Base-by-base conservation (phyloP, 23 tunicate species). In the Ascidia mentula region DNA sequence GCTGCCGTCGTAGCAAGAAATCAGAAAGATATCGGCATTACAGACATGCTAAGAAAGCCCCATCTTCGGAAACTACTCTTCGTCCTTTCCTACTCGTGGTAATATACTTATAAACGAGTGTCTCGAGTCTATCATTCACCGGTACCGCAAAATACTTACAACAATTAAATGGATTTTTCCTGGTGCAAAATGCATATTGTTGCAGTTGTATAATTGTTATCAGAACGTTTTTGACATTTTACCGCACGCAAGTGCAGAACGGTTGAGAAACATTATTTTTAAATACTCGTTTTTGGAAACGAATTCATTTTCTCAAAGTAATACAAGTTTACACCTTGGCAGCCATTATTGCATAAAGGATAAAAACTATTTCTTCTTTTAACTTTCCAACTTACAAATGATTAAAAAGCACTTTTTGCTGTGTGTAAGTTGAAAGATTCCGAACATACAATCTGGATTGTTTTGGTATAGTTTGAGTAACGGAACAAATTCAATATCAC, bases 41-140 rank as follows among this genome's bases (percentile, higher is more conserved):
- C 39, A 17, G 39, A 71, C 74, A 71, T 36, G 6, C 13, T 71
- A 17, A 28, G 38, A 7, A 33, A 28, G 5, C 39, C 74, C 3
- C 39, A 34, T 18, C 74, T 71, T 3, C 24, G 74, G 32, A 33
- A 33, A 36, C 30, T 34, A 36, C 31, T 36, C 34, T 34, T 71
- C 32, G 74, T 71, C n/a, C 32, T 71, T 35, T 20, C 74, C 13
- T 71, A 71, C 13, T 34, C 32, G 5, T 71, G 74, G 74, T 71
- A 71, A 71, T 17, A n/a, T n/a, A n/a, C n/a, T n/a, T n/a, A n/a
- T n/a, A n/a, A n/a, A n/a, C n/a, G n/a, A n/a, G n/a, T n/a, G n/a
- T n/a, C n/a, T n/a, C n/a, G n/a, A n/a, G n/a, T n/a, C n/a, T n/a
- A n/a, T n/a, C n/a, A n/a, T n/a, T n/a, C n/a, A n/a, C 53, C 12